Conservation (phyloP, 1,140 invertebrate species). For the Macrobrachium rosenbergii region DNA sequence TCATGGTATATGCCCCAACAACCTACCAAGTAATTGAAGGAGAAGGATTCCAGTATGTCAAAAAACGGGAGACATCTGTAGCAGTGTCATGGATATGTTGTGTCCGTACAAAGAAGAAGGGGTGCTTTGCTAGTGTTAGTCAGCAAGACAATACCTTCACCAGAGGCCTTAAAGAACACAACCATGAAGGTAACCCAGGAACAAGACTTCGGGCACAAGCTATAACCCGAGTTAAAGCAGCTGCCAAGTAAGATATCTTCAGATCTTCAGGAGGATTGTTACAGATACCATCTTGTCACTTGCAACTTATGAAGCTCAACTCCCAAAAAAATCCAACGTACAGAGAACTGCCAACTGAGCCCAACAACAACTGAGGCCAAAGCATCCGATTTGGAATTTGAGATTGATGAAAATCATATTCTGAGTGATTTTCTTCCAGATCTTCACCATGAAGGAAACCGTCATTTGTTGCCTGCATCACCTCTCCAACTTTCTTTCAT, state of each 20-base stretch:
- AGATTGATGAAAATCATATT: too few relatives aligned
- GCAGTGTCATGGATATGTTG: neutral
- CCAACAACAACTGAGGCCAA: conserved; percentile 16
- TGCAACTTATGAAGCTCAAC: conserved; percentile 2
- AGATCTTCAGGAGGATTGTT: conserved; percentile 19
- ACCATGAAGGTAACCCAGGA: conserved; percentile 26
- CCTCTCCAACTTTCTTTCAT: conserved; percentile 11
- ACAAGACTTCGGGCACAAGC: conserved; percentile 25
- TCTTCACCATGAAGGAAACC: conserved; percentile 30
- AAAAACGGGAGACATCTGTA: too few relatives aligned
- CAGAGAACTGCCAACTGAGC: conserved; percentile 23
- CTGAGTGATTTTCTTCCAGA: conserved; percentile 17
- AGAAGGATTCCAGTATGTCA: too few relatives aligned
- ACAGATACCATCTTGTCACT: conserved; percentile 19
- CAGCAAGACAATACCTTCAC: conserved; percentile 21
- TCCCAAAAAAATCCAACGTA: conserved; percentile 13
- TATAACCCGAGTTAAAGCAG: conserved; percentile 25
- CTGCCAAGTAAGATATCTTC: conserved; percentile 4
- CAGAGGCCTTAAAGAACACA: conserved; percentile 31
- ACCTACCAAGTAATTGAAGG: too few relatives aligned
- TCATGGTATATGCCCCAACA: too few relatives aligned
- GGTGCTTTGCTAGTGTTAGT: conserved; percentile 33
- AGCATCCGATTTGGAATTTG: conserved; percentile 19
- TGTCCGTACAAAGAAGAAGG: conserved; percentile 29
- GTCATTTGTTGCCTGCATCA: conserved; percentile 13